Conservation (phyloP, 2,797 vertebrate genomes). For the Pipistrellus pipistrellus region DNA sequence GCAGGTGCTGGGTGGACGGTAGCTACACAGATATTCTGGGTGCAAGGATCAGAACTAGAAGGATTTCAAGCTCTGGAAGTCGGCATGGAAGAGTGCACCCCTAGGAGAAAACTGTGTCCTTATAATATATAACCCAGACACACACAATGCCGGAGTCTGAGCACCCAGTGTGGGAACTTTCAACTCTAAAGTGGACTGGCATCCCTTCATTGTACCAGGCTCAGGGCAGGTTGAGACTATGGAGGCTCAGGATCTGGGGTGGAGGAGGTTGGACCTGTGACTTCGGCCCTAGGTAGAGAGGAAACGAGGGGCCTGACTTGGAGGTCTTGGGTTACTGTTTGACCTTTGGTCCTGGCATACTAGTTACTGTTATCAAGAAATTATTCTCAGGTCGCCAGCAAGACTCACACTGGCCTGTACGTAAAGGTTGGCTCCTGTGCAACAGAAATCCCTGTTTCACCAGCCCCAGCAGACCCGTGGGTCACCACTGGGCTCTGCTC, state of each 20-base stretch:
- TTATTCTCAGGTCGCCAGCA: slow-evolving; percentile 35
- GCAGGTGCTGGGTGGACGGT: background rate
- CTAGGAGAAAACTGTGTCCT: background rate
- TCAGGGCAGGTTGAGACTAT: background rate
- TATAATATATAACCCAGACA: background rate
- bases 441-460: background rate
- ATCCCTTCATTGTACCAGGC: background rate
- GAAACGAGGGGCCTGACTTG: background rate
- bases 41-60: background rate
- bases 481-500: background rate
- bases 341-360: slow-evolving; percentile 49
- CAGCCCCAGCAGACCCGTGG: background rate
- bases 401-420: background rate
- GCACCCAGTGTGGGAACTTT: background rate
- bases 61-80: background rate
- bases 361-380: slow-evolving; percentile 33
- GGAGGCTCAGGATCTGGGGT: background rate
- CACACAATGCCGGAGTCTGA: background rate
- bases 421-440: background rate
- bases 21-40: background rate
- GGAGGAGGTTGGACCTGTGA: background rate
- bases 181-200: background rate
- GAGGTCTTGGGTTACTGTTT: slow-evolving; percentile 10
- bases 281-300: background rate
- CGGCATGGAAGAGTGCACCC: background rate